Conservation (phyloP, 2,113 vertebrate species). For the Hemiscyllium ocellatum region DNA sequence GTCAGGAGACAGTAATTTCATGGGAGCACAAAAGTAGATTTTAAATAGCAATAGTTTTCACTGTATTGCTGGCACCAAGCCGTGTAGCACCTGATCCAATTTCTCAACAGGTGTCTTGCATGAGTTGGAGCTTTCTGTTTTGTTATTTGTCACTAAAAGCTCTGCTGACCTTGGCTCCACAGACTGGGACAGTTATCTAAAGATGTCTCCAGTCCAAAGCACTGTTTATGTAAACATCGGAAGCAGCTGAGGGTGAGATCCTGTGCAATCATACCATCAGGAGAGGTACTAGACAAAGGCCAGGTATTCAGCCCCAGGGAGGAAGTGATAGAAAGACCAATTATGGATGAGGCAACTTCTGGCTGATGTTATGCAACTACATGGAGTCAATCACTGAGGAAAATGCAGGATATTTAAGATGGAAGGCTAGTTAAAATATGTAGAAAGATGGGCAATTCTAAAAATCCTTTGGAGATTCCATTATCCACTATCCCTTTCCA, state of each 20-base stretch:
- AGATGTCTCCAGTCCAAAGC: neutral
- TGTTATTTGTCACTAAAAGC: neutral
- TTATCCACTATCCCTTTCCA: neutral
- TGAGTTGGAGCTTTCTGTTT: neutral
- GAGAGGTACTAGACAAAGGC: neutral
- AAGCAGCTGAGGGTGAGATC: slow-evolving; percentile 39
- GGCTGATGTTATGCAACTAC: neutral
- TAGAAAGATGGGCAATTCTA: neutral
- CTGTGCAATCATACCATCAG: neutral
- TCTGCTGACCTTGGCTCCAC: neutral
- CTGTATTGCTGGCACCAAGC: neutral
- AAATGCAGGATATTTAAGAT: neutral
- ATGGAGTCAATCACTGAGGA: neutral
- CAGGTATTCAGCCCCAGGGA: neutral
- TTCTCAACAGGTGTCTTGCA: neutral
- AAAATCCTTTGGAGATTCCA: neutral
- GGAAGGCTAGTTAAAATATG: neutral
- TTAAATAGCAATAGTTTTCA: neutral
- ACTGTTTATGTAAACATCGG: slow-evolving; percentile 40
- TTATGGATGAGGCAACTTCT: neutral
- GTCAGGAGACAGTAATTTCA: neutral
- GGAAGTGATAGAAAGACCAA: neutral
- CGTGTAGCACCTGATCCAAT: neutral
- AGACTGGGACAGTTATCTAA: neutral
- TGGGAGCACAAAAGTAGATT: neutral